These are phyloP conservation scores for Drosophila affinis DNA, from an alignment of 2,888 invertebrate species.

Conservation along the genomic window DNA sequence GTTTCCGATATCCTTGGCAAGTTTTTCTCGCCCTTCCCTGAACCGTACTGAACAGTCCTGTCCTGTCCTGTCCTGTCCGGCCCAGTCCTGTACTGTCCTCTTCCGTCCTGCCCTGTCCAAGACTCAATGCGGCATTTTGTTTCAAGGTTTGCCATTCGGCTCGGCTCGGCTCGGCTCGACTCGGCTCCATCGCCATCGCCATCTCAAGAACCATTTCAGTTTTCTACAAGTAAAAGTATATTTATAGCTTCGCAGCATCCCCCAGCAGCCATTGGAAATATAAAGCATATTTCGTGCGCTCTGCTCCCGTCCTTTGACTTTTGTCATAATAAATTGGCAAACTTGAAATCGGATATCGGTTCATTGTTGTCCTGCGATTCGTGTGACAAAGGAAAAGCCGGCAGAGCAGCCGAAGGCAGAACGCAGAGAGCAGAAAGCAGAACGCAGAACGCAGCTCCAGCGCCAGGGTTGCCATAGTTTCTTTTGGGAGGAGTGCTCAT, in stretches of 20 bases:
- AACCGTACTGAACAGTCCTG: too few species aligned
- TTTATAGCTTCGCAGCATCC: background rate
- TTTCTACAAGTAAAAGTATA: constrained; percentile 6
- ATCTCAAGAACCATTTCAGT: constrained; percentile 14
- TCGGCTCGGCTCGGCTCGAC: background rate
- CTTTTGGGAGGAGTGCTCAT: constrained; percentile 50
- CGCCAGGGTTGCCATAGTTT: constrained; percentile 51
- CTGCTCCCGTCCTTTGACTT: constrained; percentile 5
- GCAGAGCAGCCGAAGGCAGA: constrained; percentile 3
- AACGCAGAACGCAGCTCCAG: too few species aligned
- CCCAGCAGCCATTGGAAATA: constrained; percentile 42
- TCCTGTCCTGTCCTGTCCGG: too few species aligned
- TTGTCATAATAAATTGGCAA: constrained; percentile 64
- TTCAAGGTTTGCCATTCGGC: constrained; percentile 55
- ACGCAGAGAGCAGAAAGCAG: constrained; percentile 1
- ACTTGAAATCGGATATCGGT: constrained; percentile 64
- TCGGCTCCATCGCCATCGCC: too few species aligned
- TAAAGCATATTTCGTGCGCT: constrained; percentile 47
- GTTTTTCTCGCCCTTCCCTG: constrained; percentile 10
- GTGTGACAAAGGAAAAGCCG: constrained; percentile 24
- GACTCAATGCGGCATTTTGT: constrained; percentile 59
- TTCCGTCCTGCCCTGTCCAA: too few species aligned
- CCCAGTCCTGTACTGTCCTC: too few species aligned
- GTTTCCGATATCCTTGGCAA: constrained; percentile 56
- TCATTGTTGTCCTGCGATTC: constrained; percentile 17